A percentile compares a stretch with the other conserved stretches of the same genome.
Conservation (phyloP, 2,888 invertebrate genomes). For the Hemithea aestivaria region DNA sequence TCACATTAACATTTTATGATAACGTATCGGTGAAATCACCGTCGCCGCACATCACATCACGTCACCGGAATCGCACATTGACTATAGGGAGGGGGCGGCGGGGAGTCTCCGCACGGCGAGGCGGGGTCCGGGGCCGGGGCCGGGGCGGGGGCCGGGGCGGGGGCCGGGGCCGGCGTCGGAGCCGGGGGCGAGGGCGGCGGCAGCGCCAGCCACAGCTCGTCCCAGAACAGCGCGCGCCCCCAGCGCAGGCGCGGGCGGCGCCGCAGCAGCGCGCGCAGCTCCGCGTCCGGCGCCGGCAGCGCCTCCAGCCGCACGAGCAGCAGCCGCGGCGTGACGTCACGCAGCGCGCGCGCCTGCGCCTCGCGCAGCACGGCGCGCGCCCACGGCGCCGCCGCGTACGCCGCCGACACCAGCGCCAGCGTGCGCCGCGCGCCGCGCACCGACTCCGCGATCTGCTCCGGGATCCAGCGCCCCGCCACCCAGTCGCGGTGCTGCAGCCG, state of each 20-base stretch:
- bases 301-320: slow-evolving; percentile 83
- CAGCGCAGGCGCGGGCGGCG: slow-evolving; percentile 88
- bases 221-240: slow-evolving; percentile 92
- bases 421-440: slow-evolving; percentile 82
- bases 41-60: slow-evolving; percentile 10
- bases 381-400: slow-evolving; percentile 69
- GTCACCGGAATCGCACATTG: slow-evolving; percentile 21
- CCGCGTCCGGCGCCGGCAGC: slow-evolving; percentile 76
- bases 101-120: not conserved
- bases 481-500: slow-evolving; percentile 88
- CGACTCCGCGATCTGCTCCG: slow-evolving; percentile 85
- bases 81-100: slow-evolving; percentile 9
- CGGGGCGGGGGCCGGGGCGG: slow-evolving; percentile 2
- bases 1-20: no score
- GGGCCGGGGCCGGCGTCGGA: slow-evolving; percentile 82
- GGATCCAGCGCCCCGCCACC: slow-evolving; percentile 71
- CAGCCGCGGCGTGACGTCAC: slow-evolving; percentile 81
- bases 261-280: slow-evolving; percentile 82
- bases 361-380: slow-evolving; percentile 83
- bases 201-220: slow-evolving; percentile 86
- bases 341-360: slow-evolving; percentile 67
- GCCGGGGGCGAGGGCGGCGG: slow-evolving; percentile 39
- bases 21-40: no score
- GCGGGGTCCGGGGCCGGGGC: slow-evolving; percentile 61
- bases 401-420: slow-evolving; percentile 39